These are phyloP conservation scores for Clarias platycephalus DNA, from an alignment of 2,797 vertebrate species.

Conservation along the genomic window DNA sequence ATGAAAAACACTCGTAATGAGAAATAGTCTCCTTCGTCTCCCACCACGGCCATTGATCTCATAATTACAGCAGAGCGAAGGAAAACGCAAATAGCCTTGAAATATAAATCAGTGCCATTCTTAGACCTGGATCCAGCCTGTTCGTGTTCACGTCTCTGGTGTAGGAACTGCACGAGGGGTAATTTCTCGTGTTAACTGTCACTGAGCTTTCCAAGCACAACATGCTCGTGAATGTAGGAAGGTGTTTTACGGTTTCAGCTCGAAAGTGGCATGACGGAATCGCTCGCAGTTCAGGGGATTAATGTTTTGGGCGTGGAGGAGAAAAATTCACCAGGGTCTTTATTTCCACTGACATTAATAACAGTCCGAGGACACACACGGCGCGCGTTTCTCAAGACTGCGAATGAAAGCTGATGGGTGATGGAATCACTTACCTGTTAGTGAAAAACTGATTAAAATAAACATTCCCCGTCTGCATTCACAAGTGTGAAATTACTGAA, in stretches of 20 bases:
- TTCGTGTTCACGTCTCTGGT: conserved; percentile 49
- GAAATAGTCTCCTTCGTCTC: conserved; percentile 50
- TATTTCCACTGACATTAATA: conserved; percentile 23
- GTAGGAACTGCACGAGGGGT: conserved; percentile 42
- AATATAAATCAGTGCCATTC: conserved; percentile 19
- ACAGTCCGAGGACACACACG: neutral
- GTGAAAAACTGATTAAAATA: neutral
- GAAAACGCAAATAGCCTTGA: conserved; percentile 63
- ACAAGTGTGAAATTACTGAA: conserved; percentile 18
- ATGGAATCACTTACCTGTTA: conserved; percentile 27
- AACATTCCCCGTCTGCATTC: neutral
- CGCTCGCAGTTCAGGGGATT: neutral
- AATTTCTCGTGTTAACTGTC: conserved; percentile 40
- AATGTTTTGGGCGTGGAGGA: neutral
- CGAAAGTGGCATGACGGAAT: conserved; percentile 21
- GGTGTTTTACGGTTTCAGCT: conserved; percentile 36
- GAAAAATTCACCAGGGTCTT: conserved; percentile 31
- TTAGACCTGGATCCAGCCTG: neutral
- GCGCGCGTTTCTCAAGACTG: neutral
- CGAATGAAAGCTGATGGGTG: neutral
- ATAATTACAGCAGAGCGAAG: conserved; percentile 66
- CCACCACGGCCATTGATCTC: conserved; percentile 60
- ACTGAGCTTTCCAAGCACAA: conserved; percentile 53
- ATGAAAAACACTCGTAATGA: conserved; percentile 38
- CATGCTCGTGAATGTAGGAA: conserved; percentile 25